Conservation (phyloP, 1,140 invertebrate genomes). For the Periplaneta americana region DNA sequence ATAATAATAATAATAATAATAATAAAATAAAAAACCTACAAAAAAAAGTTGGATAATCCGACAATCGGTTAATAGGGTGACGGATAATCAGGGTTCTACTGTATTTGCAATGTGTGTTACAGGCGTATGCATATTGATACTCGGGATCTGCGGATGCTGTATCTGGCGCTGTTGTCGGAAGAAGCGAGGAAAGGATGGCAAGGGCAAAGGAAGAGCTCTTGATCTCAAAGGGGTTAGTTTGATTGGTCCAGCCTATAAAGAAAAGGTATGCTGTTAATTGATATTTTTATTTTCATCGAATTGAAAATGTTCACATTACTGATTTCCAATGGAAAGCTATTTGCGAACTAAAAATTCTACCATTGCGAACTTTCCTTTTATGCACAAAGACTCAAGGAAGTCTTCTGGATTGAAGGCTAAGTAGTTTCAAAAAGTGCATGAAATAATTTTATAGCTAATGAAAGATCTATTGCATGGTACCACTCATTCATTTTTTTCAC, state of each 20-base stretch:
- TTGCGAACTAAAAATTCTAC: neutral
- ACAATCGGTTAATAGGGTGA: too few relatives aligned
- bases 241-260: conserved; percentile 92
- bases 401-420: neutral
- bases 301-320: neutral
- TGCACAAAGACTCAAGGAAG: neutral
- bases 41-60: too few relatives aligned
- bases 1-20: too few relatives aligned
- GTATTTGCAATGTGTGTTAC: neutral
- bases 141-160: conserved; percentile 89
- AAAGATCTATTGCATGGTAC: neutral
- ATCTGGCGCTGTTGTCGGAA: conserved; percentile 93
- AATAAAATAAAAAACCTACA: too few relatives aligned
- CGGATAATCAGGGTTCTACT: too few relatives aligned
- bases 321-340: neutral
- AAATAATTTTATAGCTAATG: neutral
- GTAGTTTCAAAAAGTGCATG: neutral
- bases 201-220: conserved; percentile 92
- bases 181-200: conserved; percentile 90
- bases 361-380: neutral
- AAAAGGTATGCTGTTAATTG: conserved; percentile 71
- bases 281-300: neutral
- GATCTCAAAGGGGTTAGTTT: conserved; percentile 95
- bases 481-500: neutral
- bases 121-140: conserved; percentile 72